These are phyloP conservation scores for Conger conger DNA, from an alignment of 2,113 vertebrate genomes.

Conservation along the genomic window DNA sequence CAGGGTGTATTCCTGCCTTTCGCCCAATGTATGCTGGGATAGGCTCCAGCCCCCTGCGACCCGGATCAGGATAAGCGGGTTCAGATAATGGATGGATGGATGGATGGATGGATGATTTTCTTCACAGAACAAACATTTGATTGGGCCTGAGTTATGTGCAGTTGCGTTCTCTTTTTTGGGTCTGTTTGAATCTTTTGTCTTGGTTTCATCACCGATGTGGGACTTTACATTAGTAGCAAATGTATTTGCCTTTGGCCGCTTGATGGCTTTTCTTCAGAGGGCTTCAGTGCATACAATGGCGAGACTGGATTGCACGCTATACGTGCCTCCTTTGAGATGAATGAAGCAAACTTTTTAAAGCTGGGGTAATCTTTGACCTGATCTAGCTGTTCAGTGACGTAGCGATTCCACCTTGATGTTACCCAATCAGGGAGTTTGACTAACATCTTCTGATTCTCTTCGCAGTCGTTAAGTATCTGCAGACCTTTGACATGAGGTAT, in stretches of 20 bases:
- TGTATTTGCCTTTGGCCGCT: slow-evolving; percentile 25
- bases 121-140: slow-evolving; percentile 33
- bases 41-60: too few relatives aligned
- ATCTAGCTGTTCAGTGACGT: slow-evolving; percentile 33
- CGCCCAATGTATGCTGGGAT: too few relatives aligned
- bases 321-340: slow-evolving; percentile 35
- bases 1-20: too few relatives aligned
- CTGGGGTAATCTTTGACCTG: slow-evolving; percentile 23
- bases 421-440: slow-evolving; percentile 42
- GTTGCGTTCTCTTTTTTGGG: slow-evolving; percentile 1
- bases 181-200: not conserved
- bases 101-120: too few relatives aligned
- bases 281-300: slow-evolving; percentile 25
- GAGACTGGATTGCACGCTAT: slow-evolving; percentile 43
- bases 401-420: slow-evolving; percentile 38
- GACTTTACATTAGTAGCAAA: slow-evolving; percentile 31
- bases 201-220: not conserved
- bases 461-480: slow-evolving; percentile 37
- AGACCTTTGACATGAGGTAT: slow-evolving; percentile 41
- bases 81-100: too few relatives aligned
- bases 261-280: slow-evolving; percentile 22
- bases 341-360: slow-evolving; percentile 37
- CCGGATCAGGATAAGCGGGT: too few relatives aligned
- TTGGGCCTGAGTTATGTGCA: slow-evolving; percentile 2
- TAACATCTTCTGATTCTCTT: slow-evolving; percentile 41